Evolutionary conservation across 2,888 invertebrate genomes (phyloP).

Genomic region (Timema podura): DNA sequence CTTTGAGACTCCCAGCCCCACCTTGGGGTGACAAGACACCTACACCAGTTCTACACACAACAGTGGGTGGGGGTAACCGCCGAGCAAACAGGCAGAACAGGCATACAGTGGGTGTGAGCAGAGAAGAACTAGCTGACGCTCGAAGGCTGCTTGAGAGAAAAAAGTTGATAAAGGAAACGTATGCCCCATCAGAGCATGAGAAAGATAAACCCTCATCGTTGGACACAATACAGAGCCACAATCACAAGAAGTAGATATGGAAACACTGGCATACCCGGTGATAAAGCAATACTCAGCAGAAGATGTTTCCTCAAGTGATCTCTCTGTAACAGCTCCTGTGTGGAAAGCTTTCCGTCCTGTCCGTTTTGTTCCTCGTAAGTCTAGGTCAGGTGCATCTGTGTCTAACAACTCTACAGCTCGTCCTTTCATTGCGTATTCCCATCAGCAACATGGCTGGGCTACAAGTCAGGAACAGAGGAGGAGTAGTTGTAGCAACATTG

Average conservation of each 20-base stretch:
- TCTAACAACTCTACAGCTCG: conserved; percentile 44
- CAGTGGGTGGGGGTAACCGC: too few species aligned
- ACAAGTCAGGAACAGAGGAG: background rate
- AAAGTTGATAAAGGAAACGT: background rate
- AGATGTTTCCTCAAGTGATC: conserved; percentile 18
- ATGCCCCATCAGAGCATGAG: background rate
- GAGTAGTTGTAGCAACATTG: conserved; percentile 17
- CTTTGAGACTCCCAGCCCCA: conserved; percentile 43
- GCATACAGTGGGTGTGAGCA: conserved; percentile 80
- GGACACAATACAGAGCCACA: too few species aligned
- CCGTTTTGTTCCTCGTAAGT: conserved; percentile 25
- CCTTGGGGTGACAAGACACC: conserved; percentile 39
- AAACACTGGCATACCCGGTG: too few species aligned
- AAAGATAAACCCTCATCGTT: too few species aligned
- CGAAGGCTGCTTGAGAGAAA: conserved; percentile 61
- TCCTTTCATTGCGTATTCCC: conserved; percentile 14
- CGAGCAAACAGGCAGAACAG: conserved; percentile 59
- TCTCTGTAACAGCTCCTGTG: conserved; percentile 14
- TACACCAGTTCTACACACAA: too few species aligned
- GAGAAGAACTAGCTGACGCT: conserved; percentile 75
- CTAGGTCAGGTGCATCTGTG: conserved; percentile 32
- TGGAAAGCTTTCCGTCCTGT: conserved; percentile 29
- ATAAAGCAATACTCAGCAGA: conserved; percentile 24
- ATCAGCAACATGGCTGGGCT: background rate
- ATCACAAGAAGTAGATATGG: too few species aligned